These are phyloP conservation scores for Symphodus melops DNA, from an alignment of 2,113 vertebrate species.

Conservation along the genomic window DNA sequence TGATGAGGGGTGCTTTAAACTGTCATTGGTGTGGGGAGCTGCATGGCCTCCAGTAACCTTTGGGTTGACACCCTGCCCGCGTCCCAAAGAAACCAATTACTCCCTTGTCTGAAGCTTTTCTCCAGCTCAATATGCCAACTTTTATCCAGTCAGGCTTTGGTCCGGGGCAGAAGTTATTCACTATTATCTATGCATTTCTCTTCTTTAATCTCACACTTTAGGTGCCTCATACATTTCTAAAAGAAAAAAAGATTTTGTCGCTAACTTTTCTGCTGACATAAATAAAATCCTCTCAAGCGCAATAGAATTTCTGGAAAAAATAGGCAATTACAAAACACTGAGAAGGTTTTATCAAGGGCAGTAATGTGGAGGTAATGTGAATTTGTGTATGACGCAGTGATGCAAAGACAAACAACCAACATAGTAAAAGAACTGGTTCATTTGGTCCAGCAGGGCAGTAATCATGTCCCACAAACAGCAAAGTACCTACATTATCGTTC, in stretches of 20 bases:
- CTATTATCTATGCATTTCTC: constrained; percentile 43
- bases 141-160: constrained; percentile 67
- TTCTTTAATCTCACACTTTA: constrained; percentile 28
- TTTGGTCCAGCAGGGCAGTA: constrained; percentile 31
- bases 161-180: constrained; percentile 48
- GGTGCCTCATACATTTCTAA: constrained; percentile 1
- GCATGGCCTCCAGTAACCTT: constrained; percentile 62
- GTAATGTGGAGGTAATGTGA: constrained; percentile 40
- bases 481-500: constrained; percentile 15
- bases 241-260: constrained; percentile 10
- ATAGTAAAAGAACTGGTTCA: constrained; percentile 32
- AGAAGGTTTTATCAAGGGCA: constrained; percentile 33
- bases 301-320: constrained; percentile 37
- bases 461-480: constrained; percentile 19
- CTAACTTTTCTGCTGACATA: constrained; percentile 1
- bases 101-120: constrained; percentile 67
- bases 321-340: constrained; percentile 37
- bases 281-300: constrained; percentile 20
- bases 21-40: constrained; percentile 47
- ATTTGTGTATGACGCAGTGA: constrained; percentile 36
- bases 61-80: constrained; percentile 61
- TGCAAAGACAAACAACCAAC: constrained; percentile 34
- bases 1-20: constrained; percentile 60
- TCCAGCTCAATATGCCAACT: constrained; percentile 68
- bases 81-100: constrained; percentile 85